Conservation (phyloP, 1,140 invertebrate species). For the Periplaneta americana region DNA sequence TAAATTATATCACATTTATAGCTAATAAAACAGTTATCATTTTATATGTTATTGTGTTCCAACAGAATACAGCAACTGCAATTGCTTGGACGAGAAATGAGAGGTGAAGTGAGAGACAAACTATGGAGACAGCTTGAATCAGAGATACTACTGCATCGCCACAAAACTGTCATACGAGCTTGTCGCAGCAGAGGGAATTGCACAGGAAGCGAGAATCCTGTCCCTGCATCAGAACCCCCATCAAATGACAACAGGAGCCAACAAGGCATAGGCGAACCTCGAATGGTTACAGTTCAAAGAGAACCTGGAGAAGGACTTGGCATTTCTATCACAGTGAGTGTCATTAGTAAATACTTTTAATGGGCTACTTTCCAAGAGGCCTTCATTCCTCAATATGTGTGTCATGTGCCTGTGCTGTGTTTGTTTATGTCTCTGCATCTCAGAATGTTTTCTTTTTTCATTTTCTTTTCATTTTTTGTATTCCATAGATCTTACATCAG, state of each 20-base stretch:
- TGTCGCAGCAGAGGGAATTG: slow-evolving; percentile 39
- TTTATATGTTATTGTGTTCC: too few relatives aligned
- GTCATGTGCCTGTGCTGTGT: too few relatives aligned
- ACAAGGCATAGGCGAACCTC: slow-evolving; percentile 41
- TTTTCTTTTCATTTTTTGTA: too few relatives aligned
- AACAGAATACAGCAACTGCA: slow-evolving; percentile 81
- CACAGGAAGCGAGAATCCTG: slow-evolving; percentile 24
- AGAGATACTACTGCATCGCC: slow-evolving; percentile 78
- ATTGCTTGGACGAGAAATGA: slow-evolving; percentile 67
- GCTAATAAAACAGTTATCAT: too few relatives aligned
- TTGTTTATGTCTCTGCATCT: too few relatives aligned
- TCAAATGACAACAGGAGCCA: slow-evolving; percentile 23
- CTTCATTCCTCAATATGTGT: too few relatives aligned
- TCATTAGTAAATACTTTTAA: too few relatives aligned
- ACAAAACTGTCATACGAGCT: slow-evolving; percentile 65
- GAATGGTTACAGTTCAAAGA: slow-evolving; percentile 54
- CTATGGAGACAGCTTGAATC: slow-evolving; percentile 82
- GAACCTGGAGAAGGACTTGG: slow-evolving; percentile 68
- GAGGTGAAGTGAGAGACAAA: slow-evolving; percentile 68
- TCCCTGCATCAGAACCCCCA: slow-evolving; percentile 23
- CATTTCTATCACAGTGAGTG: slow-evolving; percentile 71
- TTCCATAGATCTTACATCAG: too few relatives aligned
- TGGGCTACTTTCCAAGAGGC: too few relatives aligned
- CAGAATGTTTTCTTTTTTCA: too few relatives aligned
- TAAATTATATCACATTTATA: too few relatives aligned